Percentiles rank a stretch among this genome's conserved stretches.
Conservation (phyloP, 2,888 invertebrate genomes). For the Tenthredo mesomela region DNA sequence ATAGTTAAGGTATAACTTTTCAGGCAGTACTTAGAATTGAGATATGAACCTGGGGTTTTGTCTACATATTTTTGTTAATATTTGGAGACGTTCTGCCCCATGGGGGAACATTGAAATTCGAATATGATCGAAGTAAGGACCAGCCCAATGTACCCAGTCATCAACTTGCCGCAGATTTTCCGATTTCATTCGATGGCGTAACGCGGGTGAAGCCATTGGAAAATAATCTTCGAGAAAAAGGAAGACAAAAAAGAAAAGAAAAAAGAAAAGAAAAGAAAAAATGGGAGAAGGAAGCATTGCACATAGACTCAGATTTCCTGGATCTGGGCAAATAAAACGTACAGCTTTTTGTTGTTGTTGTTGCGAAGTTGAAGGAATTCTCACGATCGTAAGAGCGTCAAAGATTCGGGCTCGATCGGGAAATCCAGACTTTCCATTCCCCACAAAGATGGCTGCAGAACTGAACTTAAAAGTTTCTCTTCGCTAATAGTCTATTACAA, state of each 20-base stretch:
- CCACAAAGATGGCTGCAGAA: conserved; percentile 21
- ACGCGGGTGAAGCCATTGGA: background rate
- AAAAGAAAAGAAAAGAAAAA: background rate
- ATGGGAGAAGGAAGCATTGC: too few relatives aligned
- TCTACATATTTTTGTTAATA: too few relatives aligned
- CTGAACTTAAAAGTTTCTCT: conserved; percentile 17
- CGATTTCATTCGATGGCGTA: too few relatives aligned
- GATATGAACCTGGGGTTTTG: too few relatives aligned
- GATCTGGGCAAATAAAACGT: background rate
- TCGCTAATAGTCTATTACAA: conserved; percentile 25
- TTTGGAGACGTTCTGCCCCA: too few relatives aligned
- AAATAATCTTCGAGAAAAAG: background rate
- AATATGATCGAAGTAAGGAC: too few relatives aligned
- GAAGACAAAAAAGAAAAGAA: background rate
- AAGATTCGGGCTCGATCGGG: conserved; percentile 32
- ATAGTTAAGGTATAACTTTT: background rate
- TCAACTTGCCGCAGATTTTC: too few relatives aligned
- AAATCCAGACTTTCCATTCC: conserved; percentile 32
- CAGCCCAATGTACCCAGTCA: too few relatives aligned
- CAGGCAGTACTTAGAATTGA: too few relatives aligned
- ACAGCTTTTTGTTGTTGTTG: background rate
- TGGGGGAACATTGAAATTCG: too few relatives aligned
- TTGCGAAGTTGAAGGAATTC: background rate
- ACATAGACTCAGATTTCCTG: background rate
- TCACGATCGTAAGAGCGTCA: background rate